Base-by-base conservation (phyloP, 2,113 vertebrate species). In the Nipponia nippon region DNA sequence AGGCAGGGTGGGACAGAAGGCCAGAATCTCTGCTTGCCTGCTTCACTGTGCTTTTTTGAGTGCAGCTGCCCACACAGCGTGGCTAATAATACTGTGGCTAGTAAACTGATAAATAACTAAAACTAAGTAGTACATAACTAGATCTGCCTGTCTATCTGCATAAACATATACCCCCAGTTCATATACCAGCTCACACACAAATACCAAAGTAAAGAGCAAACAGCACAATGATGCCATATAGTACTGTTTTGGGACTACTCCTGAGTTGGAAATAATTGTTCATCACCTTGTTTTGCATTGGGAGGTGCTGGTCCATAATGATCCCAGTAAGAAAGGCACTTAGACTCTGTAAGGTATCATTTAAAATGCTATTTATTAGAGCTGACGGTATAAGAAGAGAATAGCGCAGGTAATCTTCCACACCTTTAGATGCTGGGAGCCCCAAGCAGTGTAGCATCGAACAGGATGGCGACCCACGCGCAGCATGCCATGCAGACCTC, bases 401-500 rank as follows among this genome's bases (percentile, higher is more conserved):
- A 22, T 34, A 67, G 66, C 18, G 1, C 11, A 34, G 47, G 16
- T 83, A 19, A 49, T 80, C 7, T 62, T 79, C 30, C 27, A 38
- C 13, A 6, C 9, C 27, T 62, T 66, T 56, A 75, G 40, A n/a
- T 61, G 6, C 30, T 8, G 16, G 46, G 53, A 38, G 53, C 21
- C 23, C 32, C 25, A 16, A 26, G 13, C 2, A 1, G 9, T 34
- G 27, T 67, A 56, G 21, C 67, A 27, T 38, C 4, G 1, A 69
- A 16, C 16, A 67, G 42, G 34, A 26, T 42, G n/a, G 29, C 2
- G 6, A 26, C 20, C 21, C 47, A 12, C 0, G 0, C 4, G 5
- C 49, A 59, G 12, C 11, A 13, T 17, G 14, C 12, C 21, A 3
- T 9, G 56, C 42, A 81, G 44, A 77, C 38, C 67, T 53, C 6